phyloP scores from a whole-genome alignment of 2,888 invertebrate species.

The Athetis lepigone region DNA sequence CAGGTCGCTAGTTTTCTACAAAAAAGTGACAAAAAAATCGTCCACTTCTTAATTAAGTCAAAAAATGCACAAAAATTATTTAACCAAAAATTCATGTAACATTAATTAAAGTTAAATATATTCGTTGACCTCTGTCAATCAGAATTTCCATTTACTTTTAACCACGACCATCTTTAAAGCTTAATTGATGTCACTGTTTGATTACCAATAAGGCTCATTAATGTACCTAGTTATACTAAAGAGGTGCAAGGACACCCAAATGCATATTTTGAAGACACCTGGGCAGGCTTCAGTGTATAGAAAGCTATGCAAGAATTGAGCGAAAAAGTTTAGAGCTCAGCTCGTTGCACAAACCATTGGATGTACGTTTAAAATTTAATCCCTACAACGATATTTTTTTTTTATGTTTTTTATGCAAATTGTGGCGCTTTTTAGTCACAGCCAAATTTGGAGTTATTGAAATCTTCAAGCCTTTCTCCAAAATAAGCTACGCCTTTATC shows the following conservation, averaged over 20 bases:
- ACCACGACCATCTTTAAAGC: background rate
- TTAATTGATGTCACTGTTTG: constrained; percentile 52
- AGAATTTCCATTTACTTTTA: constrained; percentile 41
- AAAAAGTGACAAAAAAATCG: constrained; percentile 3
- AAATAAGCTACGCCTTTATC: too few species aligned
- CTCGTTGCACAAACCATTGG: too few species aligned
- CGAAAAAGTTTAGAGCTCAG: too few species aligned
- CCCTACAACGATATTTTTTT: too few species aligned
- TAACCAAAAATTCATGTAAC: background rate
- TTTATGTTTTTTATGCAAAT: too few species aligned
- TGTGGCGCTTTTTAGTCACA: too few species aligned
- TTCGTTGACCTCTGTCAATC: constrained; percentile 33
- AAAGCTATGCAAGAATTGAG: constrained; percentile 23
- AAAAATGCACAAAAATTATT: background rate
- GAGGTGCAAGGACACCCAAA: constrained; percentile 60
- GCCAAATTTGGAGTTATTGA: too few species aligned
- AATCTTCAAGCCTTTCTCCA: too few species aligned
- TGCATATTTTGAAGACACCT: constrained; percentile 66
- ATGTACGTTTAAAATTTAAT: too few species aligned
- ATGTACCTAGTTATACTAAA: constrained; percentile 42
- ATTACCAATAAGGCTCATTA: constrained; percentile 32
- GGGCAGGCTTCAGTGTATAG: constrained; percentile 3
- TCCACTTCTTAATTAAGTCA: too few species aligned
- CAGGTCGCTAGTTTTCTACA: too few species aligned
- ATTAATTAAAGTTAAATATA: constrained; percentile 4